Evolutionary conservation across 2,113 vertebrate genomes (phyloP).

Genomic region (Psilopsiagon aurifrons): DNA sequence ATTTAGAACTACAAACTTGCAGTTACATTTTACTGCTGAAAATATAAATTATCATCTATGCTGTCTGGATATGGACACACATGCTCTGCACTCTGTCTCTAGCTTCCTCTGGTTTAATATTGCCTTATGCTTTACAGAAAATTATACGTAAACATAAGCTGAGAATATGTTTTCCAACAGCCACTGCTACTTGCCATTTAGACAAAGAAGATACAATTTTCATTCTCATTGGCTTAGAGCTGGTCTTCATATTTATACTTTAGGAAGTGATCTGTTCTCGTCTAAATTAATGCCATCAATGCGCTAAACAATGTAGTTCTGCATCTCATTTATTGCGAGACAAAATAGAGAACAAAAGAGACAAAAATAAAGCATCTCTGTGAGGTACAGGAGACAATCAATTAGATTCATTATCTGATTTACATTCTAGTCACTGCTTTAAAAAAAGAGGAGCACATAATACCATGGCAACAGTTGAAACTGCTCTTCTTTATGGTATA

Average conservation of each 20-base stretch:
- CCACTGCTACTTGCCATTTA: conserved; percentile 27
- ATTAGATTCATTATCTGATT: conserved; percentile 79
- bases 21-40: neutral
- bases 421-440: conserved; percentile 80
- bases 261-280: conserved; percentile 31
- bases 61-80: neutral
- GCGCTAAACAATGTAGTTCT: conserved; percentile 42
- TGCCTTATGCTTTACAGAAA: neutral
- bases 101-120: neutral
- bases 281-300: conserved; percentile 52
- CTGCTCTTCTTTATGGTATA: conserved; percentile 74
- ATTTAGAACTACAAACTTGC: neutral
- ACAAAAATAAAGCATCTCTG: conserved; percentile 66
- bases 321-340: conserved; percentile 55
- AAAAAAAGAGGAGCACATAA: conserved; percentile 70
- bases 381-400: conserved; percentile 71
- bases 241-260: conserved; percentile 52
- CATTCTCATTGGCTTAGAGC: conserved; percentile 51
- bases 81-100: neutral
- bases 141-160: conserved; percentile 24
- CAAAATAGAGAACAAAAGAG: conserved; percentile 60
- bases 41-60: neutral
- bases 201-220: conserved; percentile 34
- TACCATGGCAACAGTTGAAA: conserved; percentile 81
- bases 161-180: conserved; percentile 33